Conservation (phyloP, 2,113 vertebrate genomes). For the Solea solea region DNA sequence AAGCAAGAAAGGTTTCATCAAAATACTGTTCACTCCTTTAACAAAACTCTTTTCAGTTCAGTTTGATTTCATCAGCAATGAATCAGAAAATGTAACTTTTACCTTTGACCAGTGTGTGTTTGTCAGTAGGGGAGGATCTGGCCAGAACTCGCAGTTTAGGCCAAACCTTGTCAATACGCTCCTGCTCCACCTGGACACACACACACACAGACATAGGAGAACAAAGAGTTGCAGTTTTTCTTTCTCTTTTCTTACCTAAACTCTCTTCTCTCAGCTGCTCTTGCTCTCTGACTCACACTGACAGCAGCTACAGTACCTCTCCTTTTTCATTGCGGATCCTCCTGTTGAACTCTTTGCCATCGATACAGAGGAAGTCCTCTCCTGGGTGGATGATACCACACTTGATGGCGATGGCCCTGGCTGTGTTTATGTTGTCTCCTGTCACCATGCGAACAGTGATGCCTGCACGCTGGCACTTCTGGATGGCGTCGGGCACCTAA, state of each 20-base stretch:
- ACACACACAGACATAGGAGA: background rate
- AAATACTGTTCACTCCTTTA: background rate
- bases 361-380: constrained; percentile 97
- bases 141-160: constrained; percentile 96
- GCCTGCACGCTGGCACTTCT: constrained; percentile 94
- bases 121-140: constrained; percentile 96
- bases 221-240: constrained; percentile 14
- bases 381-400: constrained; percentile 97
- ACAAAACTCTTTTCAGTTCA: background rate
- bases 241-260: background rate
- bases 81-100: constrained; percentile 19
- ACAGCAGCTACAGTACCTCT: constrained; percentile 82
- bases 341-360: constrained; percentile 98
- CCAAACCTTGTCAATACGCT: constrained; percentile 98
- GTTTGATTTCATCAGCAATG: background rate
- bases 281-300: background rate
- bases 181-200: constrained; percentile 90
- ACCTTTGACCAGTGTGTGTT: constrained; percentile 99
- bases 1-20: background rate
- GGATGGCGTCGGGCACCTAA: constrained; percentile 96
- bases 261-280: constrained; percentile 8
- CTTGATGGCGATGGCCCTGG: constrained; percentile 97
- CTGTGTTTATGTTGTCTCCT: constrained; percentile 98
- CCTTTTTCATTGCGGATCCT: constrained; percentile 98
- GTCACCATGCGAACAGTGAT: constrained; percentile 99